phyloP scores from a whole-genome alignment of 1,140 invertebrate species.

The Andricus grossulariae region DNA sequence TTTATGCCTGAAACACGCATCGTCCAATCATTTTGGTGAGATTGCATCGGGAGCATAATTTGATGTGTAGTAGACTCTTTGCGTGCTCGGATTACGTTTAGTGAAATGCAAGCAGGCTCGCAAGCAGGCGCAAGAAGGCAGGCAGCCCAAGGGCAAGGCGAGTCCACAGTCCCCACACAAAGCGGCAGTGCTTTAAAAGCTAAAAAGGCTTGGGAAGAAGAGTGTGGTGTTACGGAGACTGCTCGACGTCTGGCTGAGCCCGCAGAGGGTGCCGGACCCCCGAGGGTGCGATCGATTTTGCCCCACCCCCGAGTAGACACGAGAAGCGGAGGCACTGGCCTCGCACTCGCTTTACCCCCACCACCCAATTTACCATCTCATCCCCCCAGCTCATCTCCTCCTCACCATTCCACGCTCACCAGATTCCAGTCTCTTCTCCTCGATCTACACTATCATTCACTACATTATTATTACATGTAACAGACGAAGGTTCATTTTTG shows the following conservation, averaged over 20 bases:
- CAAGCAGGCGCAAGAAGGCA: neutral
- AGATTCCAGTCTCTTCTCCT: neutral
- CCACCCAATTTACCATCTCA: neutral
- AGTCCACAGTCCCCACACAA: conserved; percentile 24
- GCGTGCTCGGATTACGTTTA: conserved; percentile 18
- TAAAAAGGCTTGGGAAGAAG: neutral
- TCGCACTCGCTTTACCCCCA: conserved; percentile 17
- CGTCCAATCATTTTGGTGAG: conserved; percentile 16
- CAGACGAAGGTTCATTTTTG: conserved; percentile 28
- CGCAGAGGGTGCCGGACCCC: conserved; percentile 34
- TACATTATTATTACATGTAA: conserved; percentile 36
- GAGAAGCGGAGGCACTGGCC: conserved; percentile 33
- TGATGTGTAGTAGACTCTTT: conserved; percentile 8
- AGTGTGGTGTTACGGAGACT: conserved; percentile 47
- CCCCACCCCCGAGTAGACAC: conserved; percentile 41
- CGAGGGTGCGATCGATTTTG: conserved; percentile 58
- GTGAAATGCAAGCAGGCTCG: conserved; percentile 27
- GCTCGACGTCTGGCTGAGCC: conserved; percentile 49
- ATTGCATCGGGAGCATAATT: conserved; percentile 28
- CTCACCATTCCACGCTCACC: neutral
- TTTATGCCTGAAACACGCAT: neutral
- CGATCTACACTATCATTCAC: conserved; percentile 6
- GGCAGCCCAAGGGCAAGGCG: conserved; percentile 48
- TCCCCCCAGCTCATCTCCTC: neutral
- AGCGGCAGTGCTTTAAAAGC: conserved; percentile 23